These are phyloP conservation scores for Scaptomyza pallida DNA, from an alignment of 1,140 invertebrate species.

Conservation along the genomic window DNA sequence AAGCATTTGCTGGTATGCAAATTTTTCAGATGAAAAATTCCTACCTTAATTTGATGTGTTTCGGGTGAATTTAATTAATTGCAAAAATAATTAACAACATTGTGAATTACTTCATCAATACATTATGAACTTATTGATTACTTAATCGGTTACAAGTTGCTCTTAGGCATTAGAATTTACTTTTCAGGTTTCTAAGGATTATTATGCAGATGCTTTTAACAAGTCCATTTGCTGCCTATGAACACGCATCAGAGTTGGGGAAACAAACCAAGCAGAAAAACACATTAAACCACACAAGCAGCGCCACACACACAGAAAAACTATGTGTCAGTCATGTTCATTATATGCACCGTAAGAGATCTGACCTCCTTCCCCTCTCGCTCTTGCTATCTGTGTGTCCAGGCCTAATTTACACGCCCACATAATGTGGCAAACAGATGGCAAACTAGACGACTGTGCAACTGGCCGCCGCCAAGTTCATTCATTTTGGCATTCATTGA, in stretches of 20 bases:
- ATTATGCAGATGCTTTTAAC: not conserved
- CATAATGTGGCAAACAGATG: slow-evolving; percentile 44
- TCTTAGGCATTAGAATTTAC: too few relatives aligned
- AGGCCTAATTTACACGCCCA: slow-evolving; percentile 67
- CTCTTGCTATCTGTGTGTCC: not conserved
- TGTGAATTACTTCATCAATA: too few relatives aligned
- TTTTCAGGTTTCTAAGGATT: too few relatives aligned
- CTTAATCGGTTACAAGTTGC: not conserved
- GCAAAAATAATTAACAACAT: too few relatives aligned
- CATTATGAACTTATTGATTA: not conserved
- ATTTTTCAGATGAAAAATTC: too few relatives aligned
- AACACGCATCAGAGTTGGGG: not conserved
- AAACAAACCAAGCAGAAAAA: slow-evolving; percentile 22
- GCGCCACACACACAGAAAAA: slow-evolving; percentile 2
- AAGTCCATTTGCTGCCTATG: not conserved
- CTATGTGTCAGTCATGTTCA: slow-evolving; percentile 51
- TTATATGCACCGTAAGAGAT: slow-evolving; percentile 53
- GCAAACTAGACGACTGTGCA: slow-evolving; percentile 1
- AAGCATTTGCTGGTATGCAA: too few relatives aligned
- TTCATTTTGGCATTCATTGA: slow-evolving; percentile 74
- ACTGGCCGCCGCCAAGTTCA: slow-evolving; percentile 60
- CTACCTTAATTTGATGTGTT: too few relatives aligned
- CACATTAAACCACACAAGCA: slow-evolving; percentile 13
- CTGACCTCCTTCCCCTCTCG: not conserved
- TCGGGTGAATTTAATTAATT: too few relatives aligned